These are phyloP conservation scores for Pollenia angustigena DNA, from an alignment of 2,888 invertebrate species.

Conservation along the genomic window DNA sequence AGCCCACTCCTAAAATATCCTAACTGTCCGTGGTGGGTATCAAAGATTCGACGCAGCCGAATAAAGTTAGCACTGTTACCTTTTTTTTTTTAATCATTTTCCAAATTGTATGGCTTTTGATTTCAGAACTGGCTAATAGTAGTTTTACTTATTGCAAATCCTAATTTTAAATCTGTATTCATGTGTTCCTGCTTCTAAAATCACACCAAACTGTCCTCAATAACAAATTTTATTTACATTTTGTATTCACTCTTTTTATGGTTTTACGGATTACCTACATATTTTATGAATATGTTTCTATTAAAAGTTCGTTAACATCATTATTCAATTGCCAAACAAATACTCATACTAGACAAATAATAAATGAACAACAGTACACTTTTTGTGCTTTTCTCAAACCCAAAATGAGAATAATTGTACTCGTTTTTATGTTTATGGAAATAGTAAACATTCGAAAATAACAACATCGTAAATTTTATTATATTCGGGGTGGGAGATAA, in stretches of 20 bases:
- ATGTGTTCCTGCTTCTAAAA: too few relatives aligned
- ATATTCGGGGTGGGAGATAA: slow-evolving; percentile 16
- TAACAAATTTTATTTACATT: not conserved
- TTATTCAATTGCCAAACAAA: slow-evolving; percentile 29
- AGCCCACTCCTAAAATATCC: too few relatives aligned
- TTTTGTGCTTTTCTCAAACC: slow-evolving; percentile 44
- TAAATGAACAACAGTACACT: slow-evolving; percentile 5
- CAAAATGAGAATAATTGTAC: slow-evolving; percentile 25
- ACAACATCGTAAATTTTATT: slow-evolving; percentile 36
- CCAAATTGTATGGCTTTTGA: too few relatives aligned
- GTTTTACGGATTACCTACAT: not conserved
- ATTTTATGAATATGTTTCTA: slow-evolving; percentile 19
- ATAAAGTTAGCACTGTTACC: too few relatives aligned
- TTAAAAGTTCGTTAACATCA: slow-evolving; percentile 67
- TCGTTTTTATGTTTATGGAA: slow-evolving; percentile 24
- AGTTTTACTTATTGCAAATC: too few relatives aligned
- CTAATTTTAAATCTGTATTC: too few relatives aligned
- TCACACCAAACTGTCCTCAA: too few relatives aligned
- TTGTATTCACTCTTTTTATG: not conserved
- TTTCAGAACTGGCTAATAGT: too few relatives aligned
- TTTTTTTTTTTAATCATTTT: too few relatives aligned
- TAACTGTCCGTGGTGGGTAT: too few relatives aligned
- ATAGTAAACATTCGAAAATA: slow-evolving; percentile 40
- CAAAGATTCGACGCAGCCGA: too few relatives aligned
- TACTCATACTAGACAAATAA: slow-evolving; percentile 9